These are phyloP conservation scores for Morpho deidamia DNA, from an alignment of 2,888 invertebrate genomes.

Conservation along the genomic window DNA sequence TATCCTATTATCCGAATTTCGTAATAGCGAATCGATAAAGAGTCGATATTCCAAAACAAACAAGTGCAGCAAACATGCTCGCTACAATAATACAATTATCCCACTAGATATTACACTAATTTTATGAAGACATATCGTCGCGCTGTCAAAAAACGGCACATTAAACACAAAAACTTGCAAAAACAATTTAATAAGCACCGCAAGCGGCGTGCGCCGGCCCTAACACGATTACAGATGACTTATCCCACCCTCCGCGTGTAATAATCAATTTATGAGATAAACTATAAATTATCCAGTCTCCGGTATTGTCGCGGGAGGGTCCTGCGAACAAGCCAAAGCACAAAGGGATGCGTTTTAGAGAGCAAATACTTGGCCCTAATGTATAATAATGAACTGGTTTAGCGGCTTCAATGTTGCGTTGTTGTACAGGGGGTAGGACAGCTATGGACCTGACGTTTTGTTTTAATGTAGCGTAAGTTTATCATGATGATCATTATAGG, in stretches of 20 bases:
- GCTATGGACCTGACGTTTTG: not conserved
- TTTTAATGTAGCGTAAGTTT: no score
- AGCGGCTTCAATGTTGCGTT: not conserved
- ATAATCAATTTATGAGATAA: constrained; percentile 66
- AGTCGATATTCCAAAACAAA: not conserved
- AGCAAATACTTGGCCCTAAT: constrained; percentile 17
- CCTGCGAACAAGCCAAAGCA: not conserved
- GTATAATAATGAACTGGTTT: constrained; percentile 14
- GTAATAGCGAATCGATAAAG: no score
- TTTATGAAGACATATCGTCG: constrained; percentile 9
- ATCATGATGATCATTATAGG: no score
- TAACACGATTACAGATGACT: constrained; percentile 59
- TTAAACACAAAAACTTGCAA: constrained; percentile 26
- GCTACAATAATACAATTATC: constrained; percentile 1
- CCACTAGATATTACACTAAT: not conserved
- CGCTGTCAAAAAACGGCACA: constrained; percentile 15
- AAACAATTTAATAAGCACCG: constrained; percentile 33
- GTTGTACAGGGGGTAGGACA: not conserved
- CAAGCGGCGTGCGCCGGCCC: constrained; percentile 23
- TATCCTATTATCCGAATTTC: no score
- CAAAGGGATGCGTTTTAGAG: constrained; percentile 18
- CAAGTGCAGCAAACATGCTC: not conserved
- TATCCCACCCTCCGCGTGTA: constrained; percentile 54
- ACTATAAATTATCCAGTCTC: constrained; percentile 60
- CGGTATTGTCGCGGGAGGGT: not conserved